Evolutionary conservation across 2,797 vertebrate species (phyloP).

Genomic region (Graptemys geographica): DNA sequence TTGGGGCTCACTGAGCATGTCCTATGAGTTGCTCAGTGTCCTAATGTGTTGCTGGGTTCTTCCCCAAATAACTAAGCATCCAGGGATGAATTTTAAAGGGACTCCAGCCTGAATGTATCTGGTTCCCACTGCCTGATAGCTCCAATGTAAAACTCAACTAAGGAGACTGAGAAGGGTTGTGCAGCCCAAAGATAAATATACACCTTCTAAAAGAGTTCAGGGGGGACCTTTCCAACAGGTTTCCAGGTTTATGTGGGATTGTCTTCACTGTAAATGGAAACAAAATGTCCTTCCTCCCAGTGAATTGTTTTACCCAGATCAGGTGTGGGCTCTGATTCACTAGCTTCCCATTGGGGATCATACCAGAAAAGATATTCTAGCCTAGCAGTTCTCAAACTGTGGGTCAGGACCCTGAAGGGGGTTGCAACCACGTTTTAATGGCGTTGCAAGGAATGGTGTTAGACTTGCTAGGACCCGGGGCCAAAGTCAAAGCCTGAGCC

Average conservation of each 20-base stretch:
- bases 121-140: not conserved
- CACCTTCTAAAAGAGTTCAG: not conserved
- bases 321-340: not conserved
- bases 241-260: not conserved
- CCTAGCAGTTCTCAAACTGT: no score
- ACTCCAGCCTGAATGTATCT: not conserved
- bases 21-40: not conserved
- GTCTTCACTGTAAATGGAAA: not conserved
- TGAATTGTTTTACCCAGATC: not conserved
- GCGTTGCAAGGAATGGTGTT: no score
- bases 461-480: no score
- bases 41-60: not conserved
- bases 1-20: not conserved
- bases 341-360: not conserved
- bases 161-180: not conserved
- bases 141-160: not conserved
- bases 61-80: not conserved
- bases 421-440: no score
- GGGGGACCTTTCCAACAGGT: not conserved
- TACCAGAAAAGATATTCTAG: not conserved
- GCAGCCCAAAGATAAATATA: not conserved
- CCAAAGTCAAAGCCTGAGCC: no score
- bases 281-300: not conserved
- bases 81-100: not conserved
- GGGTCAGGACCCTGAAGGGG: no score